Base-by-base conservation (phyloP, 2,113 vertebrate genomes). In the Sceloporus undulatus region DNA sequence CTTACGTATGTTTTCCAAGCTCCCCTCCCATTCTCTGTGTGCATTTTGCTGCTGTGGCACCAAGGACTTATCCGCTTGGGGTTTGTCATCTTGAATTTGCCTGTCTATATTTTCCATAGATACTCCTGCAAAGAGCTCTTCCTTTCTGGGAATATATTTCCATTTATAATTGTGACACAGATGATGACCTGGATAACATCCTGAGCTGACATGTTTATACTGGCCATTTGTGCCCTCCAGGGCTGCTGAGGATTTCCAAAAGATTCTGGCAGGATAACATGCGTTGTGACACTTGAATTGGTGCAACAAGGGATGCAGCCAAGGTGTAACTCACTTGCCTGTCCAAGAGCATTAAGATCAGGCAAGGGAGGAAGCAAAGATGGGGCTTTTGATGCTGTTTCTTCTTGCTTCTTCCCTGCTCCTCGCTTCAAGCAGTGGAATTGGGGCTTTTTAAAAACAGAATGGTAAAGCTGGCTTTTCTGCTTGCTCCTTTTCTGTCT, bases 1-100 rank as follows among this genome's bases (percentile, higher is more conserved):
- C 59, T 62, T 62, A 62, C 16, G 59, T 62, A 62, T 16, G 13
- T 62, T 62, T 62, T 62, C 59, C 59, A 62, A 62, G 18, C 14
- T 16, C 70, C 70, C 3, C 19, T 9, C 4, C 34, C 66, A 14
- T 8, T 68, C 66, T 25, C 21, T 78, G 21, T 52, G 23, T 27
- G 42, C 11, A 62, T 62, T 4, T 14, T 52, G 27, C 48, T 79
- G 42, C 42, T 54, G 5, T 0, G 0, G 10, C 14, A 75, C 85
- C 0, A 0, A 42, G 7, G 89, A 91, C 91, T 10, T 79, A 91
- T 94, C 93, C 91, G 86, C 85, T 87, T 91, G 86, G 88, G 88
- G 84, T 92, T 93, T 86, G 91, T 93, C 92, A 94, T 88, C 87
- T 92, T 89, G 56, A 85, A 86, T 9, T 93, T 66, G 92, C 91